Percentiles rank a stretch among this genome's conserved stretches.
phyloP scores from a whole-genome alignment of 2,888 invertebrate species.

The Mythimna lalbum region DNA sequence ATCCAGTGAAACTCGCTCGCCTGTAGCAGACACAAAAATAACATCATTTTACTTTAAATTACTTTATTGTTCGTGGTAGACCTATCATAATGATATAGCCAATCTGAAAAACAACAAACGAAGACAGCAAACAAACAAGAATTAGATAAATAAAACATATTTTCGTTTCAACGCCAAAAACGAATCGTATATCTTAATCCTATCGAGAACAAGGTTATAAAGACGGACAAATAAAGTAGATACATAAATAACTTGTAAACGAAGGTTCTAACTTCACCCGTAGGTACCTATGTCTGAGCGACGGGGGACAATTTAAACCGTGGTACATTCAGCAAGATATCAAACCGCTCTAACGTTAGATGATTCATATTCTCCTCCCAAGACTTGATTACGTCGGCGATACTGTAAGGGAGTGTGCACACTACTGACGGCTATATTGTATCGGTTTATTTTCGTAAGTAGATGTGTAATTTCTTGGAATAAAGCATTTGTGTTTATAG shows the following conservation, averaged over 20 bases:
- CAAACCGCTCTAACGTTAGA: slow-evolving; percentile 60
- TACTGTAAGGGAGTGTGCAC: slow-evolving; percentile 54
- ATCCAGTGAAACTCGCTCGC: background rate
- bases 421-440: slow-evolving; percentile 30
- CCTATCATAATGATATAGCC: background rate
- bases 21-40: too few relatives aligned
- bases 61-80: slow-evolving; percentile 1
- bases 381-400: slow-evolving; percentile 70
- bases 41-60: too few relatives aligned
- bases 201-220: slow-evolving; percentile 51
- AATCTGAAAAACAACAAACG: background rate
- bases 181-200: slow-evolving; percentile 32
- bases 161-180: slow-evolving; percentile 31
- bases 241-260: slow-evolving; percentile 60
- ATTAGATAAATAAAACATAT: slow-evolving; percentile 37
- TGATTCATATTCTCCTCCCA: slow-evolving; percentile 71
- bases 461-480: slow-evolving; percentile 19
- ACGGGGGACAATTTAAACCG: slow-evolving; percentile 66
- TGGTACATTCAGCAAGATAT: slow-evolving; percentile 63
- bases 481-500: slow-evolving; percentile 10
- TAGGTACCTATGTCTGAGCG: slow-evolving; percentile 54
- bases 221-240: slow-evolving; percentile 48
- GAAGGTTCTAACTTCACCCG: slow-evolving; percentile 55
- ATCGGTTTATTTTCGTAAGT: slow-evolving; percentile 33
- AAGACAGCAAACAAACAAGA: slow-evolving; percentile 33